phyloP scores from a whole-genome alignment of 1,140 invertebrate genomes.

The Drosophila sechellia region DNA sequence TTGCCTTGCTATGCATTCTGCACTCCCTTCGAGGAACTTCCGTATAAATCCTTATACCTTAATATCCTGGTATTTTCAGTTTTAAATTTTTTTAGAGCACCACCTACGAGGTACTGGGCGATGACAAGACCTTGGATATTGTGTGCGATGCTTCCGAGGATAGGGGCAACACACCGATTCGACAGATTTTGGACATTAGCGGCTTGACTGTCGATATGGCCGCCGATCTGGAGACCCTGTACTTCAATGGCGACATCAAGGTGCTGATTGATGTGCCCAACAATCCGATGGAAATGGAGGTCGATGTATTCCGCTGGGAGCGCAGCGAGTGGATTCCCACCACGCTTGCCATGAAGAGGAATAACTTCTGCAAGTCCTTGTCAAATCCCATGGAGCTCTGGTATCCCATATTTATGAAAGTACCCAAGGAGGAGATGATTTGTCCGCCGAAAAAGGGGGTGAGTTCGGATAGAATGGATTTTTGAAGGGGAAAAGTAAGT shows the following conservation, averaged over 20 bases:
- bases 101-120: slow-evolving; percentile 35
- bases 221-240: slow-evolving; percentile 39
- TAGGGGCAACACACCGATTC: slow-evolving; percentile 14
- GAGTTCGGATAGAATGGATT: not conserved
- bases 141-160: slow-evolving; percentile 25
- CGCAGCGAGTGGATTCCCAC: slow-evolving; percentile 48
- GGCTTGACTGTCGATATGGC: slow-evolving; percentile 2
- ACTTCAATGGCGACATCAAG: slow-evolving; percentile 31
- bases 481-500: no score
- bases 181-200: slow-evolving; percentile 36
- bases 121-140: slow-evolving; percentile 33
- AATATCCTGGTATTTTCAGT: not conserved
- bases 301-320: slow-evolving; percentile 35
- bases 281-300: slow-evolving; percentile 26
- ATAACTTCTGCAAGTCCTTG: slow-evolving; percentile 41
- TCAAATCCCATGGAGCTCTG: slow-evolving; percentile 43
- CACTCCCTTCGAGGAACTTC: not conserved
- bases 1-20: slow-evolving; percentile 8
- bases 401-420: slow-evolving; percentile 6
- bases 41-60: not conserved
- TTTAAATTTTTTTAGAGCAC: not conserved
- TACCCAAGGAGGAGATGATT: slow-evolving; percentile 14
- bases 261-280: slow-evolving; percentile 7
- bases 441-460: slow-evolving; percentile 58
- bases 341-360: slow-evolving; percentile 16